phyloP scores from a whole-genome alignment of 2,888 invertebrate species.

The Ochlodes sylvanus region DNA sequence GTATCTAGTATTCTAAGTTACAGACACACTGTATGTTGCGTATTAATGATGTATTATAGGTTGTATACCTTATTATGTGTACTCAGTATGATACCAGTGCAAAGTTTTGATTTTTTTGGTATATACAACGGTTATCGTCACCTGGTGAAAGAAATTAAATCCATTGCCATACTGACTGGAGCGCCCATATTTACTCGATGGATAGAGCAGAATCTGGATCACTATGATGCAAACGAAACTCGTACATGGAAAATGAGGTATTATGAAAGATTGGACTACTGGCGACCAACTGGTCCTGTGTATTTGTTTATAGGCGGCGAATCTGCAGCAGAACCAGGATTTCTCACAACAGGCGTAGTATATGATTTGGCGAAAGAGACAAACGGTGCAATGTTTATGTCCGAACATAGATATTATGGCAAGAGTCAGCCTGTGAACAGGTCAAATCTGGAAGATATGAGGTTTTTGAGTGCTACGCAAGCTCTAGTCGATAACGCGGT shows the following conservation, averaged over 20 bases:
- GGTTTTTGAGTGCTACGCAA: slow-evolving; percentile 67
- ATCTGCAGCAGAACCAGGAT: slow-evolving; percentile 56
- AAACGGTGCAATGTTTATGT: slow-evolving; percentile 67
- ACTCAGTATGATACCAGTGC: not conserved
- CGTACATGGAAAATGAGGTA: slow-evolving; percentile 72
- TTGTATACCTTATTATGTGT: slow-evolving; percentile 1
- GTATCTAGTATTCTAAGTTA: not conserved
- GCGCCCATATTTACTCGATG: slow-evolving; percentile 45
- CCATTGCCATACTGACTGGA: not conserved
- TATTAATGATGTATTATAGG: slow-evolving; percentile 16
- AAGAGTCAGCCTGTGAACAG: slow-evolving; percentile 65
- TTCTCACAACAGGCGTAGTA: slow-evolving; percentile 61
- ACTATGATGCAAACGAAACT: slow-evolving; percentile 61
- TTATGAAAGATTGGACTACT: slow-evolving; percentile 63
- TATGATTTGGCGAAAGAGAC: slow-evolving; percentile 72
- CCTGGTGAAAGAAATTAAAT: slow-evolving; percentile 17
- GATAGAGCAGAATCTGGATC: slow-evolving; percentile 69
- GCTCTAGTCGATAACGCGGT: slow-evolving; percentile 69
- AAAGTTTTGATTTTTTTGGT: slow-evolving; percentile 19
- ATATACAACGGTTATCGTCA: slow-evolving; percentile 19
- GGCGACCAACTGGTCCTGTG: slow-evolving; percentile 64
- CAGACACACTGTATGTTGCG: not conserved
- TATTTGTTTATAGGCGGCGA: slow-evolving; percentile 71
- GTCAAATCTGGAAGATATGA: slow-evolving; percentile 56
- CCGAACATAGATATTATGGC: slow-evolving; percentile 76